Conservation (phyloP, 1,140 invertebrate genomes). For the Parasteatoda tepidariorum region DNA sequence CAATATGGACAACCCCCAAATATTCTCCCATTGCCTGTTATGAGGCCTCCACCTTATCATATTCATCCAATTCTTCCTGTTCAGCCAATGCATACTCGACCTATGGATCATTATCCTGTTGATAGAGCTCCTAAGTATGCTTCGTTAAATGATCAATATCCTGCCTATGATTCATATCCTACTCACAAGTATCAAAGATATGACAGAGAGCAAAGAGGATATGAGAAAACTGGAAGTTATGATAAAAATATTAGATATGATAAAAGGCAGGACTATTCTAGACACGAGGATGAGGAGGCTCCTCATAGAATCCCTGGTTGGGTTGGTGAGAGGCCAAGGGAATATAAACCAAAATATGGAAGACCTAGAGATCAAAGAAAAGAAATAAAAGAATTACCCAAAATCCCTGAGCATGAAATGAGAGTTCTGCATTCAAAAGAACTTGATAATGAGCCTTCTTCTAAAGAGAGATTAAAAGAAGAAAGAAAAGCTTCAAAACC, state of each 20-base stretch:
- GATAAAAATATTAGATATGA: conserved; percentile 22
- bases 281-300: conserved; percentile 12
- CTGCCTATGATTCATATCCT: conserved; percentile 18
- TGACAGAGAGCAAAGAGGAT: conserved; percentile 22
- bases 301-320: conserved; percentile 47
- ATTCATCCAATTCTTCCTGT: conserved; percentile 18
- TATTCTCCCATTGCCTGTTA: conserved; percentile 13
- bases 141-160: conserved; percentile 21
- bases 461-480: conserved; percentile 63
- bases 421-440: conserved; percentile 63
- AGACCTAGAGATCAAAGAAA: conserved; percentile 42
- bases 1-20: conserved; percentile 32
- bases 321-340: conserved; percentile 39
- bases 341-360: conserved; percentile 39
- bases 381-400: conserved; percentile 45
- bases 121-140: conserved; percentile 33
- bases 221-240: background rate
- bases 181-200: conserved; percentile 30
- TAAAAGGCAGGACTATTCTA: conserved; percentile 37
- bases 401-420: conserved; percentile 17
- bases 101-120: conserved; percentile 15
- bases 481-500: conserved; percentile 66
- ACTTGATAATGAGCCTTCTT: conserved; percentile 42
- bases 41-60: conserved; percentile 21
- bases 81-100: conserved; percentile 15